phyloP scores from a whole-genome alignment of 2,888 invertebrate genomes.

The Agrypnus murinus region DNA sequence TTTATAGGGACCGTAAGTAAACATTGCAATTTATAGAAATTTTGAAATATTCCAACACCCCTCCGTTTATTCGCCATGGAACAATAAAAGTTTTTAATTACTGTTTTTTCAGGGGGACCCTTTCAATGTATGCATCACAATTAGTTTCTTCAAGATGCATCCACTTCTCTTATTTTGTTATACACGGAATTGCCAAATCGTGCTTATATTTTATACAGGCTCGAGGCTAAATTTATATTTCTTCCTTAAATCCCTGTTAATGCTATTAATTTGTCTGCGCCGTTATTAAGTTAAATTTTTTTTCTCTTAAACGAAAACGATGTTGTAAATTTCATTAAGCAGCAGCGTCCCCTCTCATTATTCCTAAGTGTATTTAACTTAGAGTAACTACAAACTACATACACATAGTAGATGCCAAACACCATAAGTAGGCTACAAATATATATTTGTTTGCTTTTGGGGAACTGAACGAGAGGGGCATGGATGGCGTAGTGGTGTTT shows the following conservation, averaged over 20 bases:
- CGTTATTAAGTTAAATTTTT: constrained; percentile 1
- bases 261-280: not conserved
- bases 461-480: constrained; percentile 43
- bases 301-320: not conserved
- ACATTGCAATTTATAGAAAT: constrained; percentile 29
- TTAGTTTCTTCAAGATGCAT: too few relatives aligned
- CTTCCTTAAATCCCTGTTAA: not conserved
- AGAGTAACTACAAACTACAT: constrained; percentile 32
- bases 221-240: too few relatives aligned
- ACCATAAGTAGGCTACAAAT: constrained; percentile 56
- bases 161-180: too few relatives aligned
- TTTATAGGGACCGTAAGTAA: constrained; percentile 27
- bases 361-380: constrained; percentile 46
- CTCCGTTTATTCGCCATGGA: not conserved
- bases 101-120: not conserved
- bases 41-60: constrained; percentile 13
- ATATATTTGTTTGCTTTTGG: constrained; percentile 55
- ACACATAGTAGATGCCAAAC: constrained; percentile 47
- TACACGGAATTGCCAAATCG: too few relatives aligned
- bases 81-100: constrained; percentile 20
- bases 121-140: not conserved
- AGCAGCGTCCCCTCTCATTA: constrained; percentile 34
- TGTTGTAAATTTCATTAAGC: constrained; percentile 38
- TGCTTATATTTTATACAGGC: too few relatives aligned
- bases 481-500: constrained; percentile 46